Evolutionary conservation across 2,888 invertebrate genomes (phyloP), one percentile per base, ranked within the genome.

Genomic region (Parthenolecanium corni): DNA sequence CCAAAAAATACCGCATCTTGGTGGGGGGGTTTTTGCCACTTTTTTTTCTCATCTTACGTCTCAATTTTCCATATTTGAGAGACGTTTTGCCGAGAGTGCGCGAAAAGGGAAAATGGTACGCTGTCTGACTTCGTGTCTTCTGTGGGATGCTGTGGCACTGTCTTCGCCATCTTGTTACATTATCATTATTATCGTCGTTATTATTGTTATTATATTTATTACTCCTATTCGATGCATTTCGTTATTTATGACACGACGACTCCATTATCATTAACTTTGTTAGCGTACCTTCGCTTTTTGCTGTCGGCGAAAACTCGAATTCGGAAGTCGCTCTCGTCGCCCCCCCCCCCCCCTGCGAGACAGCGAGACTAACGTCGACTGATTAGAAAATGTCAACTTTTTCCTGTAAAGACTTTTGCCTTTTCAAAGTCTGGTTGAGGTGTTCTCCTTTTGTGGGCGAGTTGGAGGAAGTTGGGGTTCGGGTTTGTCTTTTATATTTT

Each of bases 221-320:
- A 31, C 9, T 31, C 5, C 9, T 31, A 40, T 54, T 54, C 40
- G 42, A 54, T 54, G 38, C 54, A 54, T 54, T 54, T 54, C 54
- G 38, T 54, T 54, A 54, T 54, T 54, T 54, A 40, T 54, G 54
- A 54, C 54, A 54, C 4, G 5, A 9, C 4, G 40, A 40, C 54
- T 54, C 54, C 54, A 54, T 54, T 54, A 54, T 54, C 54, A 54
- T 54, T 54, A 54, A 54, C 54, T 23, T 38, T 23, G 52, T 54
- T 24, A 38, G 40, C 52, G 38, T 54, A 31, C 31, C 4, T 31
- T 31, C 9, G 31, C 31, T 31, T 31, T 31, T 31, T 31, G 31
- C 31, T 31, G 9, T 31, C 52, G 38, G 38, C n/a, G 54, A 54
- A 40, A 54, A 40, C 54, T 38, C 40, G 40, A 54, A 42, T 54